Conservation (phyloP, 2,113 vertebrate genomes). For the mouse (Mus musculus) region GRCm39 chr10:20946001-20946500, state of each 20-base stretch:
- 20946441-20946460: conserved; percentile 64
- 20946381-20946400: conserved; percentile 48
- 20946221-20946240: conserved; percentile 40
- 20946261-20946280: conserved; percentile 7
- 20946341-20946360: conserved; percentile 54
- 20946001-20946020: conserved; percentile 39
- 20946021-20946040: not conserved
- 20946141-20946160: conserved; percentile 60
- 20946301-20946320: not conserved
- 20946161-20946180: conserved; percentile 58
- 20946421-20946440: conserved; percentile 61
- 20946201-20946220: conserved; percentile 22
- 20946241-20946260: conserved; percentile 44
- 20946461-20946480: conserved; percentile 5
- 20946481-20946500: conserved; percentile 29
- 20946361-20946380: conserved; percentile 43
- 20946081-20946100: conserved; percentile 3
- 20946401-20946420: not conserved
- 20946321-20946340: conserved; percentile 31
- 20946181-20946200: conserved; percentile 34
- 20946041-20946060: conserved; percentile 46
- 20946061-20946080: conserved; percentile 24
- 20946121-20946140: conserved; percentile 38
- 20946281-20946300: not conserved
- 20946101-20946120: conserved; percentile 13